Percentiles rank a stretch among this genome's conserved stretches.
Evolutionary conservation across 2,797 vertebrate species (phyloP).

Genomic region (Urosaurus nigricauda): DNA sequence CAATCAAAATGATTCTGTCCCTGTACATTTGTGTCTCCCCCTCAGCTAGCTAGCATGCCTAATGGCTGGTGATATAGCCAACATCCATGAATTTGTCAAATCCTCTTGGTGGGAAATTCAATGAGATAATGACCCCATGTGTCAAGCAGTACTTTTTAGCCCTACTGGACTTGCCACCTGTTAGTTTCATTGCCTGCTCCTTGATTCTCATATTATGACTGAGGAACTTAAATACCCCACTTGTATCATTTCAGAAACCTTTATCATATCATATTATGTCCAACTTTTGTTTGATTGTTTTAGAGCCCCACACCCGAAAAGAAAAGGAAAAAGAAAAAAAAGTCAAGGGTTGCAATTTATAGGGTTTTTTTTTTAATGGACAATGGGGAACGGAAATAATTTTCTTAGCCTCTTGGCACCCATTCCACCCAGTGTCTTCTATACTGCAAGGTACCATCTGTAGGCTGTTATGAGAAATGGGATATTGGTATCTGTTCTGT

Average conservation of each 20-base stretch:
- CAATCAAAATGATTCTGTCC: neutral
- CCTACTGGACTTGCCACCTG: neutral
- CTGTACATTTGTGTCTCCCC: neutral
- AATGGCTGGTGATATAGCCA: neutral
- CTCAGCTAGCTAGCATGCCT: neutral
- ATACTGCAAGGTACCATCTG: neutral
- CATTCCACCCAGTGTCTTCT: neutral
- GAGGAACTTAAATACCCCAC: neutral
- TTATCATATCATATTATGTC: neutral
- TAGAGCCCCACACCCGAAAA: too few species aligned
- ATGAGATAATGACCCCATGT: neutral
- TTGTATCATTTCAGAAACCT: neutral
- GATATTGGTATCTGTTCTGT: neutral
- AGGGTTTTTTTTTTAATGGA: neutral
- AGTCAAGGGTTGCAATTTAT: neutral
- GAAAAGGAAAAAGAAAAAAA: neutral
- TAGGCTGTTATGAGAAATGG: neutral
- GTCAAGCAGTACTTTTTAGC: neutral
- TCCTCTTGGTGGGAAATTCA: neutral
- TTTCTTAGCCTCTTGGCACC: neutral
- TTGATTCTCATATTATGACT: neutral
- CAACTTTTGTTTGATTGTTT: neutral
- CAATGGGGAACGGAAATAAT: neutral
- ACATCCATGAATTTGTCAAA: neutral
- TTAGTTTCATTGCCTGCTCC: neutral